These are phyloP conservation scores for Polylopha cassiicola DNA, from an alignment of 2,888 invertebrate genomes.

Conservation along the genomic window DNA sequence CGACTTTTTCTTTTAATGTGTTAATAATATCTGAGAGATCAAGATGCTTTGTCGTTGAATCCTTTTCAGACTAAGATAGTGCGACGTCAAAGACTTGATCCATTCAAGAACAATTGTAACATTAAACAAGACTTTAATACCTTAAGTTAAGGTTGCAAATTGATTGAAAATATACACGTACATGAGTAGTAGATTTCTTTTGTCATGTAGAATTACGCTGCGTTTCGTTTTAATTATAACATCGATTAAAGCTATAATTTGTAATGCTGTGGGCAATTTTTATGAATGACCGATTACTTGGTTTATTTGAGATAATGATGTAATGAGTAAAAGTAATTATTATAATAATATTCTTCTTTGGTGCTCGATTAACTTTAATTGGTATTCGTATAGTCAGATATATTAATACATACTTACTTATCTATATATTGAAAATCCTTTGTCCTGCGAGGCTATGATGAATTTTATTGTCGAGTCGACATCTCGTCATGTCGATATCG, in stretches of 20 bases:
- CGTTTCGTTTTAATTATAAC: conserved; percentile 36
- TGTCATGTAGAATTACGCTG: conserved; percentile 28
- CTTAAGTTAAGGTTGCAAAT: conserved; percentile 11
- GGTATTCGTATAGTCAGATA: too few species aligned
- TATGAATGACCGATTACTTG: conserved; percentile 11
- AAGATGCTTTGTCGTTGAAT: too few species aligned
- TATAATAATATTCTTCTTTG: too few species aligned
- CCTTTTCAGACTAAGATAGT: too few species aligned
- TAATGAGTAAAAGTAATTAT: background rate
- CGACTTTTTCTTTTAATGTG: too few species aligned
- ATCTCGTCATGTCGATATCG: too few species aligned
- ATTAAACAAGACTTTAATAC: conserved; percentile 1
- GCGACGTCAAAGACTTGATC: too few species aligned
- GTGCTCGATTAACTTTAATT: too few species aligned
- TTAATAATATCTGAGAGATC: too few species aligned
- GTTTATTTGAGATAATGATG: conserved; percentile 4
- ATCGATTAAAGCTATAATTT: background rate
- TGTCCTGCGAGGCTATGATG: too few species aligned
- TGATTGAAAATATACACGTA: conserved; percentile 31
- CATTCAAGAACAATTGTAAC: too few species aligned
- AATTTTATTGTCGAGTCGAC: too few species aligned
- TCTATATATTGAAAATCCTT: background rate
- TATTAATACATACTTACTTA: conserved; percentile 1
- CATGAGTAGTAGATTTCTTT: conserved; percentile 45
- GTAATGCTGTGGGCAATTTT: conserved; percentile 1